Percentiles rank a stretch among this genome's conserved stretches.
Conservation (phyloP, 2,888 invertebrate genomes). For the Chamaedrilus cognettii region DNA sequence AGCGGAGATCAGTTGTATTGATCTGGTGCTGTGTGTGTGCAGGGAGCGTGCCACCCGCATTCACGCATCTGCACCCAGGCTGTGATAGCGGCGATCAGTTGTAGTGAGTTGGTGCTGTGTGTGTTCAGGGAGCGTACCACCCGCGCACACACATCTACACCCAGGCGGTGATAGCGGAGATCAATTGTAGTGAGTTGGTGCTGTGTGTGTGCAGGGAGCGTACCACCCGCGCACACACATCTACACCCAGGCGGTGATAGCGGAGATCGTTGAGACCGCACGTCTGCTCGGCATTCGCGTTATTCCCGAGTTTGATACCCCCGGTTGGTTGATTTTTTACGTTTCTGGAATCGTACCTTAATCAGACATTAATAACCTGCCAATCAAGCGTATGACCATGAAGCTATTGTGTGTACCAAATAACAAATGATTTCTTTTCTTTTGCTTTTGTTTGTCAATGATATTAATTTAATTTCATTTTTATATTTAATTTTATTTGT, state of each 20-base stretch:
- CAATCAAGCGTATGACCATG: background rate
- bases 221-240: slow-evolving; percentile 53
- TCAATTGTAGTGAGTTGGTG: too few species aligned
- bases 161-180: too few species aligned
- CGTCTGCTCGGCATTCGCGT: slow-evolving; percentile 82
- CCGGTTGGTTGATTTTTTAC: slow-evolving; percentile 65
- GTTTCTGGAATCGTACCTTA: background rate
- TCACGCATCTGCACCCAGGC: too few species aligned
- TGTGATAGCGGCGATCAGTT: too few species aligned
- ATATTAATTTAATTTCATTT: too few species aligned
- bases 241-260: slow-evolving; percentile 58
- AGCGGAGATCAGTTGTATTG: too few species aligned
- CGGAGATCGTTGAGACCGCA: slow-evolving; percentile 75
- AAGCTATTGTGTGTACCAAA: background rate
- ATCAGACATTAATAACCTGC: background rate
- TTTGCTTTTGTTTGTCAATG: too few species aligned
- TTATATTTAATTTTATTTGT: too few species aligned
- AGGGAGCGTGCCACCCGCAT: too few species aligned
- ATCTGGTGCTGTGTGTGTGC: too few species aligned
- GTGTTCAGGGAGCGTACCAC: slow-evolving; percentile 54
- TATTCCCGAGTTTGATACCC: slow-evolving; percentile 87
- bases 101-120: too few species aligned
- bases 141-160: slow-evolving; percentile 56
- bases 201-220: slow-evolving; percentile 56
- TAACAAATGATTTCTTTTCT: too few species aligned